phyloP scores from a whole-genome alignment of 2,888 invertebrate genomes.

The Euplagia quadripunctaria region DNA sequence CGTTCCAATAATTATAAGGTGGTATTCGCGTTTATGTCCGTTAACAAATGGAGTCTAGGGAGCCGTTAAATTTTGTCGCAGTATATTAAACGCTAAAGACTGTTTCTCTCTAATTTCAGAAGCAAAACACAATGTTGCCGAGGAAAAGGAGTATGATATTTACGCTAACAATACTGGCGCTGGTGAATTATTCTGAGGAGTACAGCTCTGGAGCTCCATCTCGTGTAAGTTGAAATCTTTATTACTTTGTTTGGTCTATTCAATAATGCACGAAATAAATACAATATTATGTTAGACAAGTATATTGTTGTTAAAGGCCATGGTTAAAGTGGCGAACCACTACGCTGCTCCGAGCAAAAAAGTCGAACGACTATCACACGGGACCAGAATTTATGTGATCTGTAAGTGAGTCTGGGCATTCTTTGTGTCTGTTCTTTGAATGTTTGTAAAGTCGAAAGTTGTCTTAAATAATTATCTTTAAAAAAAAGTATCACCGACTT shows the following conservation, averaged over 20 bases:
- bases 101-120: slow-evolving; percentile 48
- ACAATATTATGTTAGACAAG: not conserved
- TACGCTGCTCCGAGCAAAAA: too few species aligned
- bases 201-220: slow-evolving; percentile 80
- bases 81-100: not conserved
- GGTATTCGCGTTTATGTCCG: not conserved
- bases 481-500: too few species aligned
- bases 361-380: not conserved
- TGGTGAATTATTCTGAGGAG: slow-evolving; percentile 69
- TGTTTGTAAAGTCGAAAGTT: not conserved
- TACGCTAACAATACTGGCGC: slow-evolving; percentile 58
- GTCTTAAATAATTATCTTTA: not conserved
- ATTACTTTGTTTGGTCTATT: not conserved
- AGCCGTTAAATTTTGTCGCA: not conserved
- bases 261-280: not conserved
- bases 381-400: not conserved
- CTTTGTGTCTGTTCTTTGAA: not conserved
- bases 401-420: not conserved
- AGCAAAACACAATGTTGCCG: slow-evolving; percentile 69
- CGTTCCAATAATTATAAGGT: not conserved
- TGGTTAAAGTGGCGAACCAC: too few species aligned
- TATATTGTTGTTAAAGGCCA: too few species aligned
- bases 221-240: slow-evolving; percentile 62
- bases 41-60: not conserved
- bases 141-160: slow-evolving; percentile 71